Evolutionary conservation across 2,797 vertebrate species (phyloP), one percentile per base, ranked within the genome.

Genomic region (Peromyscus melanophrys): DNA sequence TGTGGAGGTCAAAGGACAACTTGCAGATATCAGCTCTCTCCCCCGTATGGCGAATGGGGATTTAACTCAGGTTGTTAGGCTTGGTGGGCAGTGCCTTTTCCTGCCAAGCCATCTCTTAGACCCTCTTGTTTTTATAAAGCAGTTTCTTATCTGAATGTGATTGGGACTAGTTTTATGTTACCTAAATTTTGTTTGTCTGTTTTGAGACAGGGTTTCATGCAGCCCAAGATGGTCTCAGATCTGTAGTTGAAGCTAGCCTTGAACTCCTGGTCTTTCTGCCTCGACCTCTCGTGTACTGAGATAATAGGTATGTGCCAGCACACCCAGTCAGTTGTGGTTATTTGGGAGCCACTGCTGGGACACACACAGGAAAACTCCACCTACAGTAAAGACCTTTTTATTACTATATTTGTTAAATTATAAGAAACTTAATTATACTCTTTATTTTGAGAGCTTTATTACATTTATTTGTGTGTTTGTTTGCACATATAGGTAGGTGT

Each of bases 321-420:
- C 3, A 43, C 27, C 61, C 19, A 31, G 61, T 49, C 75, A 86
- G 0, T 78, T 87, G 4, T 71, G 57, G 87, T 97, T 85, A 49
- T 6, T 67, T 67, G 63, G 63, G 63, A 67, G 63, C 12, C 29
- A 67, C 29, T 67, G 65, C 65, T 67, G 65, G 29, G 65, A 12
- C 13, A 67, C 31, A 67, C 13, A 34, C 31, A 67, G 29, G 65
- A 67, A 34, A 67, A 16, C 65, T 31, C 29, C 14, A 13, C 65
- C 31, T 34, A 67, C 65, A 67, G 29, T 34, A 34, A 67, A 25
- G 37, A 40, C 59, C 29, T 93, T 90, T 92, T 34, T 95, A 16
- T 89, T 81, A 25, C 27, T 73, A 10, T 95, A 86, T 87, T 9
- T 93, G 6, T 87, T 83, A 89, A 89, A 93, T 91, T 69, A 80